Conservation (phyloP, 1,140 invertebrate genomes). For the Parasteatoda tepidariorum region DNA sequence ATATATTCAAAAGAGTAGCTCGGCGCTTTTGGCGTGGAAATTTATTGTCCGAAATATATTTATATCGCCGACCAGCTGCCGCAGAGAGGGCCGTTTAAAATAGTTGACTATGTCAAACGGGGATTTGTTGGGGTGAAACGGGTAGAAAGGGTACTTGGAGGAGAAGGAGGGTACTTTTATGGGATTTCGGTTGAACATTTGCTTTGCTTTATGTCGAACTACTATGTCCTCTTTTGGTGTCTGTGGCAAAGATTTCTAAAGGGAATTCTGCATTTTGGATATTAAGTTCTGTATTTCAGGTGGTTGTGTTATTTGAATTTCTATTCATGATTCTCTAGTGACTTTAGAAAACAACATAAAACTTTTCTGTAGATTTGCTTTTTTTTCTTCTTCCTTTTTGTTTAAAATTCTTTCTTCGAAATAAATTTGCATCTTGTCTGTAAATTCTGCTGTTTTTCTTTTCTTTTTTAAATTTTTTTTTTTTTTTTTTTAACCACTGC, state of each 20-base stretch:
- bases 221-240: background rate
- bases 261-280: background rate
- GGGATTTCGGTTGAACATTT: constrained; percentile 5
- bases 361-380: too few relatives aligned
- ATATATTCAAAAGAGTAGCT: constrained; percentile 4
- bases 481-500: too few relatives aligned
- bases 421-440: too few relatives aligned
- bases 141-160: background rate
- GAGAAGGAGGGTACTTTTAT: background rate
- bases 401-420: too few relatives aligned
- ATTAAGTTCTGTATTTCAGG: background rate
- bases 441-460: too few relatives aligned
- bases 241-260: background rate
- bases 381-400: too few relatives aligned
- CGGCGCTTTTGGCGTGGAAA: background rate
- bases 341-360: too few relatives aligned
- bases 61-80: background rate
- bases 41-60: constrained; percentile 11
- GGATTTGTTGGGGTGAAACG: background rate
- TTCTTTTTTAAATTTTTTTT: too few relatives aligned
- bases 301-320: background rate
- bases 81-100: background rate
- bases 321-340: background rate
- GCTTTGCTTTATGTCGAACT: background rate
- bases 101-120: background rate